A percentile compares a stretch with the other conserved stretches of the same genome.
Evolutionary conservation across 2,113 vertebrate genomes (phyloP).

Genomic region (Manacus vitellinus): DNA sequence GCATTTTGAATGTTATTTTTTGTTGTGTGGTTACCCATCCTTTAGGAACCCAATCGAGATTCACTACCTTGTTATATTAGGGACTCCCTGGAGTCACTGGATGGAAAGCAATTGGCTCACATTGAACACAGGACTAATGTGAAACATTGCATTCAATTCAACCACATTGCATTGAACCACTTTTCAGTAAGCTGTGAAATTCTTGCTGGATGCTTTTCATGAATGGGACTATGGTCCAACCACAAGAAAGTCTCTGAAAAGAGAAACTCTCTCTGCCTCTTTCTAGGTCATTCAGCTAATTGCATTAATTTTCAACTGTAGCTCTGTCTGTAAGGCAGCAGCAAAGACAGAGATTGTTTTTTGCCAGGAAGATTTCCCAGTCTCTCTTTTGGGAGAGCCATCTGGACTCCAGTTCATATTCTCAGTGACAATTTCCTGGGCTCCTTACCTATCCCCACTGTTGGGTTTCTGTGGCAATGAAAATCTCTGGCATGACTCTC

Average conservation of each 20-base stretch:
- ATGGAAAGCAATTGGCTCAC: not conserved
- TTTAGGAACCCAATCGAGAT: not conserved
- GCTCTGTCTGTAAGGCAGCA: slow-evolving; percentile 1
- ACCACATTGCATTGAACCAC: not conserved
- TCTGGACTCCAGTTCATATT: slow-evolving; percentile 48
- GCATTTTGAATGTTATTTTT: not conserved
- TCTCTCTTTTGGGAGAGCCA: not conserved
- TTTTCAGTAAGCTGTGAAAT: slow-evolving; percentile 49
- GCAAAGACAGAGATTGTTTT: slow-evolving; percentile 39
- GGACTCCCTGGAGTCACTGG: not conserved
- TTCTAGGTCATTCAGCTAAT: slow-evolving; percentile 41
- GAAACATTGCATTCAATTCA: not conserved
- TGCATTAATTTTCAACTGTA: slow-evolving; percentile 20
- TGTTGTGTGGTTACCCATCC: not conserved
- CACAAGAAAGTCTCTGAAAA: slow-evolving; percentile 18
- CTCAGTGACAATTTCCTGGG: slow-evolving; percentile 43
- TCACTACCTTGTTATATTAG: not conserved
- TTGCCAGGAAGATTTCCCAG: slow-evolving; percentile 42
- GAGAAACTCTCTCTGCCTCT: not conserved
- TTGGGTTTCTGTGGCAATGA: not conserved
- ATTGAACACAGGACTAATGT: not conserved
- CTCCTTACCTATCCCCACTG: not conserved
- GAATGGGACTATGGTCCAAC: slow-evolving; percentile 22
- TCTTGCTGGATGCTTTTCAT: slow-evolving; percentile 26
- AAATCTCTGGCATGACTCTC: slow-evolving; percentile 23